Evolutionary conservation across 2,797 vertebrate species (phyloP).

Genomic region (Myoxocephalus aenaeus): DNA sequence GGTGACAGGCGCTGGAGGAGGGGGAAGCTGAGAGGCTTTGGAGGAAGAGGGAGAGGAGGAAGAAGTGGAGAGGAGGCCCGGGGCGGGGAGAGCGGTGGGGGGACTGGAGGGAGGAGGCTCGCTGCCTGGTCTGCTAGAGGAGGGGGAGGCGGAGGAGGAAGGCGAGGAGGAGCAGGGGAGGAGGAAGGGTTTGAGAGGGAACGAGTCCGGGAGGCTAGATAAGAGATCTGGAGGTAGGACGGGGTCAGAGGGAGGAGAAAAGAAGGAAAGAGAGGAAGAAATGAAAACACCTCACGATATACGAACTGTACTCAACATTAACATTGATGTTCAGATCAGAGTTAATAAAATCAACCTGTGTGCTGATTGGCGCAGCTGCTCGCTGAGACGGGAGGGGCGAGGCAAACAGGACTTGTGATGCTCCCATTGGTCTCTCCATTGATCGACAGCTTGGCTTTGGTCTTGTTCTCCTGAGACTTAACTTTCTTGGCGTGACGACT

Average conservation of each 20-base stretch:
- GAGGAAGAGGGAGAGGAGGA: constrained; percentile 63
- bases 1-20: constrained; percentile 68
- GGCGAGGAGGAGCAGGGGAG: constrained; percentile 42
- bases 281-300: fast-evolving
- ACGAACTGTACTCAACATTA: not conserved
- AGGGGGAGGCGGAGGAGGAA: constrained; percentile 52
- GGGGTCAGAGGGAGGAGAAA: not conserved
- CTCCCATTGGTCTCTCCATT: constrained; percentile 54
- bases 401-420: constrained; percentile 73
- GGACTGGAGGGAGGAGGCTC: constrained; percentile 80
- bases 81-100: constrained; percentile 69
- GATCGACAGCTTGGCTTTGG: constrained; percentile 86
- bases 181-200: constrained; percentile 41
- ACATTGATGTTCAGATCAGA: not conserved
- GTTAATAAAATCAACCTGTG: constrained; percentile 56
- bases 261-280: not conserved
- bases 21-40: constrained; percentile 68
- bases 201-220: constrained; percentile 26
- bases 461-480: constrained; percentile 97
- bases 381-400: constrained; percentile 18
- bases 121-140: constrained; percentile 68
- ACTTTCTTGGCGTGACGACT: constrained; percentile 99
- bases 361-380: constrained; percentile 56
- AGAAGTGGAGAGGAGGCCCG: constrained; percentile 53
- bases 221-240: constrained; percentile 46